Conservation (phyloP, 2,113 vertebrate genomes). For the Chascanopsetta lugubris region DNA sequence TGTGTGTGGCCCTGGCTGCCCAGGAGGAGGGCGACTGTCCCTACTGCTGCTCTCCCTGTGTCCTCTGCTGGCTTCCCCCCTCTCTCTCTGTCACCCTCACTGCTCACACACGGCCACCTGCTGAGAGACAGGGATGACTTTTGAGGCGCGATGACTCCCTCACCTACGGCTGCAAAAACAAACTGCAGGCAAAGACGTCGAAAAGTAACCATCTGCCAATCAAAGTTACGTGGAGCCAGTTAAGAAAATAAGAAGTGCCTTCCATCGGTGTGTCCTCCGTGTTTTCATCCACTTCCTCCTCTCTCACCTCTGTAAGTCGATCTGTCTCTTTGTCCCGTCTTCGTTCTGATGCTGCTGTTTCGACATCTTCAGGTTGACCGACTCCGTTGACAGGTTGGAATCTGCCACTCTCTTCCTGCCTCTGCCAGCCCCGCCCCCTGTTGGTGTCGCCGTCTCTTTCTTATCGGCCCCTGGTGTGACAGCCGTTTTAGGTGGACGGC, state of each 20-base stretch:
- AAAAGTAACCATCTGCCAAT: background rate
- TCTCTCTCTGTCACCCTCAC: slow-evolving; percentile 4
- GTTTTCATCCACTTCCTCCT: background rate
- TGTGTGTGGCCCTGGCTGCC: slow-evolving; percentile 82
- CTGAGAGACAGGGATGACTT: background rate
- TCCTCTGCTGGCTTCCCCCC: slow-evolving; percentile 11
- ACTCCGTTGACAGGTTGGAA: slow-evolving; percentile 82
- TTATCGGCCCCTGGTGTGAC: slow-evolving; percentile 80
- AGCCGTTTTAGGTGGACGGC: slow-evolving; percentile 82
- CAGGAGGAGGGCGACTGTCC: slow-evolving; percentile 54
- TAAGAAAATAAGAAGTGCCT: too few species aligned
- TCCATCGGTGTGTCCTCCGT: background rate
- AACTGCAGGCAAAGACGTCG: background rate
- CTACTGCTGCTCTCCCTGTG: slow-evolving; percentile 39
- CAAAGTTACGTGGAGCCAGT: background rate
- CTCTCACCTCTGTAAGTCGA: slow-evolving; percentile 94
- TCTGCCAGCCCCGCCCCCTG: slow-evolving; percentile 81
- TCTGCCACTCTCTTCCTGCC: slow-evolving; percentile 92
- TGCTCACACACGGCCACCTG: slow-evolving; percentile 18
- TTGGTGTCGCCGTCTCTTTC: slow-evolving; percentile 67
- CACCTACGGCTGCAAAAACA: background rate
- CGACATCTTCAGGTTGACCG: slow-evolving; percentile 92
- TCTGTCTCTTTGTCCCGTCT: slow-evolving; percentile 90
- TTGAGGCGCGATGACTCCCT: background rate
- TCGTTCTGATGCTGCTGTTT: slow-evolving; percentile 93